Conservation (phyloP, 2,888 invertebrate genomes). For the Quadriops clusia region DNA sequence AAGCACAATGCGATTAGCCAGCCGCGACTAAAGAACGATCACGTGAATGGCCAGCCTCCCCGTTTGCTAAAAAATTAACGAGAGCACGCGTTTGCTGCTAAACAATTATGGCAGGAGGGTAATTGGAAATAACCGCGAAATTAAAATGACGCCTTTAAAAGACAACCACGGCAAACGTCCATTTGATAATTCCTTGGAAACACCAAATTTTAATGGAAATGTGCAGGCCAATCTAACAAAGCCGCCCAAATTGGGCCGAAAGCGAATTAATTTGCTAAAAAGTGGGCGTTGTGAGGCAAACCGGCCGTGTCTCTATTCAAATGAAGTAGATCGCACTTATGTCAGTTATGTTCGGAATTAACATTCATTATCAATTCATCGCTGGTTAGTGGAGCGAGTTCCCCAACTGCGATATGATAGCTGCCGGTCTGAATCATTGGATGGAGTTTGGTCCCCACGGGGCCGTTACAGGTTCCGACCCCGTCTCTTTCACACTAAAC, state of each 20-base stretch:
- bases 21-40: slow-evolving; percentile 26
- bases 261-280: too few relatives aligned
- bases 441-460: slow-evolving; percentile 34
- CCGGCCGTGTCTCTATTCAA: slow-evolving; percentile 16
- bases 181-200: too few relatives aligned
- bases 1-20: slow-evolving; percentile 29
- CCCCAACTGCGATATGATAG: slow-evolving; percentile 30
- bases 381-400: slow-evolving; percentile 19
- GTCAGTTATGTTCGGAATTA: slow-evolving; percentile 30
- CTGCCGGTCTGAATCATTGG: slow-evolving; percentile 36
- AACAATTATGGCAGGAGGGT: too few relatives aligned
- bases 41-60: slow-evolving; percentile 13
- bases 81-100: too few relatives aligned
- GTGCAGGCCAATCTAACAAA: too few relatives aligned
- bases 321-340: slow-evolving; percentile 28
- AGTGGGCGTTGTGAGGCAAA: too few relatives aligned
- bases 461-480: slow-evolving; percentile 35
- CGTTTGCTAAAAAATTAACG: too few relatives aligned
- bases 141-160: too few relatives aligned
- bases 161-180: too few relatives aligned
- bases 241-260: too few relatives aligned
- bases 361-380: slow-evolving; percentile 33
- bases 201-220: too few relatives aligned
- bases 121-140: too few relatives aligned
- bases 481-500: slow-evolving; percentile 37